These are phyloP conservation scores for Bombus ignitus DNA, from an alignment of 1,140 invertebrate species.

Conservation along the genomic window DNA sequence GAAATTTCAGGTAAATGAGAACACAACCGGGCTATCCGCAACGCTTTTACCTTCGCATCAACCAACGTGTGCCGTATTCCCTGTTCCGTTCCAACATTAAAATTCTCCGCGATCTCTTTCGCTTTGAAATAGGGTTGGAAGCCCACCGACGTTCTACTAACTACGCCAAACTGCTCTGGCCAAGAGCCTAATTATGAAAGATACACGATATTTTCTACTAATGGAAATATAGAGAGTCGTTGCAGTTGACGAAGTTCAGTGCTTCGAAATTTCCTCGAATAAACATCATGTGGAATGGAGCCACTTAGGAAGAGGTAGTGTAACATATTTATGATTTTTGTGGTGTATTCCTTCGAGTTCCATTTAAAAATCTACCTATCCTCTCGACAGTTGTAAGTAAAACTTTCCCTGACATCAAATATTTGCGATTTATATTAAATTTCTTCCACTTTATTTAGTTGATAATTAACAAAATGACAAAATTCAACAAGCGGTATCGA, in stretches of 20 bases:
- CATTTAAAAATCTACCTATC: too few species aligned
- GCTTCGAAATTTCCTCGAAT: neutral
- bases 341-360: too few species aligned
- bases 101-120: neutral
- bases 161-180: neutral
- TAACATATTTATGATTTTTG: too few species aligned
- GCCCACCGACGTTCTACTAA: neutral
- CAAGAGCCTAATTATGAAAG: neutral
- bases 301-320: neutral
- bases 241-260: neutral
- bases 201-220: neutral
- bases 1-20: slow-evolving; percentile 31
- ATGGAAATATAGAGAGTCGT: neutral
- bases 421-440: too few species aligned
- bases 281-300: neutral
- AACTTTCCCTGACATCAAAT: too few species aligned
- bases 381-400: too few species aligned
- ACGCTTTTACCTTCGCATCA: neutral
- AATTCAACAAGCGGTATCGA: too few species aligned
- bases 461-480: too few species aligned
- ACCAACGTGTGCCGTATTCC: too few species aligned
- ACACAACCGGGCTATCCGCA: neutral
- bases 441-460: too few species aligned
- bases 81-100: neutral
- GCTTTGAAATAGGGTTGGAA: neutral